A percentile compares a stretch with the other conserved stretches of the same genome.
These are phyloP conservation scores for Ispidina picta DNA, from an alignment of 2,797 vertebrate genomes.

Conservation along the genomic window DNA sequence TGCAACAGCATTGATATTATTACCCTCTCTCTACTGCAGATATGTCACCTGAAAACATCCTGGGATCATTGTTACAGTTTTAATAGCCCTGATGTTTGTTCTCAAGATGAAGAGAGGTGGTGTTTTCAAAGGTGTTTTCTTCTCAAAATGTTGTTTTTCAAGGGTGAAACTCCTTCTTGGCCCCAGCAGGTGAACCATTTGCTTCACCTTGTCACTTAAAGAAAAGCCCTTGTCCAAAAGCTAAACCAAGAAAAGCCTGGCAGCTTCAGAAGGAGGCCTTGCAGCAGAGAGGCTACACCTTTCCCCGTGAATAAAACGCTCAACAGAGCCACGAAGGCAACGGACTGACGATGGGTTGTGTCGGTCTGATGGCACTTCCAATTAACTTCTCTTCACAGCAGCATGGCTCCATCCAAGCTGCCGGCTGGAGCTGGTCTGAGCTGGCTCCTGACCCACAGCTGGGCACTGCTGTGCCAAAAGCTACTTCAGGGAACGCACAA, in stretches of 20 bases:
- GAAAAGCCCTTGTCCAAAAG: not conserved
- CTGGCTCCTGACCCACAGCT: accelerated
- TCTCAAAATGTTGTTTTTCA: not conserved
- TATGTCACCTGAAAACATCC: not conserved
- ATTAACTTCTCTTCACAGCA: not conserved
- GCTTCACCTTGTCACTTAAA: not conserved
- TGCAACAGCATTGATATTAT: not conserved
- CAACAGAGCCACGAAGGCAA: not conserved
- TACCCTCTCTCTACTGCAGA: not conserved
- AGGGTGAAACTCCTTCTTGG: not conserved
- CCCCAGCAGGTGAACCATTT: accelerated
- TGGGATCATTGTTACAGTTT: accelerated
- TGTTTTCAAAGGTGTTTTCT: not conserved
- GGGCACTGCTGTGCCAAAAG: not conserved
- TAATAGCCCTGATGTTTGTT: not conserved
- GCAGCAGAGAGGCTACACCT: not conserved
- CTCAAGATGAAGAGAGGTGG: not conserved
- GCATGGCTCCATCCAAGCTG: not conserved
- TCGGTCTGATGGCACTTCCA: not conserved
- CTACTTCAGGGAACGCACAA: not conserved
- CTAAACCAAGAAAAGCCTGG: not conserved
- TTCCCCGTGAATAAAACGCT: not conserved
- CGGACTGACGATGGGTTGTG: not conserved
- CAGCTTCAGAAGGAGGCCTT: not conserved
- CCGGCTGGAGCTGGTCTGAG: not conserved